Base-by-base conservation (phyloP, 2,888 invertebrate genomes). In the Leucania comma region DNA sequence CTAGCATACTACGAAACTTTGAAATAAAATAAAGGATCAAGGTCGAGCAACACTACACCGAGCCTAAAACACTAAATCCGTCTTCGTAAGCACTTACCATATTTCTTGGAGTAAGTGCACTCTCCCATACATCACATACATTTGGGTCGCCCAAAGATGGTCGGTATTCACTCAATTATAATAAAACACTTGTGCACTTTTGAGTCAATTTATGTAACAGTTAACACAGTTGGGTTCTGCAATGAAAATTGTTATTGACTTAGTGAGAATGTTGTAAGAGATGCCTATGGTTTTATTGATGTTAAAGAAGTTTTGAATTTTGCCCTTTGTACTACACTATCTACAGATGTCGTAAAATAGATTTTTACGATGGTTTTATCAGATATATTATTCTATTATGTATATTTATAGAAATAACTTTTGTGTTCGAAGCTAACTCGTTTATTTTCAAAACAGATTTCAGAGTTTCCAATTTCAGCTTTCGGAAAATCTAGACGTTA, bases 101-200 rank as follows among this genome's bases (percentile, higher is more conserved):
- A 90, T 88, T 92, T 89, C 84, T 84, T 78, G 79, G 72, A 87
- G 86, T 92, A 91, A 95, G 94, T 95, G 94, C 93, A 88, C 87
- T 90, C 72, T 86, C 87, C 89, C 92, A 93, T 93, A 92, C 93
- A 92, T 86, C 88, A 86, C 86, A 86, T 83, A 86, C 92, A 93
- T 93, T 90, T 90, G 90, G 91, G 90, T 91, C 93, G 84, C 82
- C 79, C 84, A 82, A 58, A 59, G 80, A 80, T 79, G 72, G 75
- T 75, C 68, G 69, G 81, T 80, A 71, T 74, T 78, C 77, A 73
- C 75, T 74, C 70, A 75, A 59, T 80, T 72, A 46, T n/a, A 72
- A 67, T 69, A 73, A 42, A 70, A 73, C 75, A 81, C 65, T 68
- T 48, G 56, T 50, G 71, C 75, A 77, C 69, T 72, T 60, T 42